phyloP scores from a whole-genome alignment of 92 coral and sea anemone genomes.

The Phymanthus crucifer region DNA sequence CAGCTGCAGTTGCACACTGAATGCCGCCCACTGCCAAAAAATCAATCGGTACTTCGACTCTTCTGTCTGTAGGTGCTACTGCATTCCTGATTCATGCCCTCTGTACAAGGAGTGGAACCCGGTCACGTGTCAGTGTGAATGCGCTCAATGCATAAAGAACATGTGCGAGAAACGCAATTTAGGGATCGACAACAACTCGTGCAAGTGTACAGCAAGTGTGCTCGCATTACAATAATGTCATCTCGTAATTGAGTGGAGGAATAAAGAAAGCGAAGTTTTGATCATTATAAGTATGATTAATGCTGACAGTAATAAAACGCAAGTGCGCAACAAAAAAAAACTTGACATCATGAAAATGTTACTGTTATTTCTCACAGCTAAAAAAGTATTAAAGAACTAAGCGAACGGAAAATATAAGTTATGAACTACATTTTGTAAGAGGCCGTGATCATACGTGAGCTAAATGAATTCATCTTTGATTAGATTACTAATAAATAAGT shows the following conservation, averaged over 20 bases:
- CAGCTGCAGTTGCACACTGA: background rate
- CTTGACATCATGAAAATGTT: too few relatives aligned
- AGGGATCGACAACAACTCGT: background rate
- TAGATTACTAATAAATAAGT: too few relatives aligned
- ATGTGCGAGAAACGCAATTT: background rate
- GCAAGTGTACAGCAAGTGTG: background rate
- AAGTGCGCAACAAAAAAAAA: too few relatives aligned
- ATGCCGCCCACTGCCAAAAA: background rate
- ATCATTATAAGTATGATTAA: too few relatives aligned
- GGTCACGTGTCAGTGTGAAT: background rate
- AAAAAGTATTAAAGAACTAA: too few relatives aligned
- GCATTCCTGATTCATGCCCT: background rate
- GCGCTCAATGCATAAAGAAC: background rate
- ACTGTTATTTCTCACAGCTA: too few relatives aligned
- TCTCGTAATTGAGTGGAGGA: background rate
- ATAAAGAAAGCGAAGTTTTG: background rate
- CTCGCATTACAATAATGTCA: background rate
- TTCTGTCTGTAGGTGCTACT: background rate
- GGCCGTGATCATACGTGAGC: too few relatives aligned
- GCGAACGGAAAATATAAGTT: too few relatives aligned
- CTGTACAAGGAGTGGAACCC: background rate
- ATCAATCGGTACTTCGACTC: background rate
- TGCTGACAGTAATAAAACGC: too few relatives aligned
- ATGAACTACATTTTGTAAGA: too few relatives aligned
- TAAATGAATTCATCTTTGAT: too few relatives aligned